Base-by-base conservation (phyloP, 2,113 vertebrate species). In the Larimichthys polyactis region DNA sequence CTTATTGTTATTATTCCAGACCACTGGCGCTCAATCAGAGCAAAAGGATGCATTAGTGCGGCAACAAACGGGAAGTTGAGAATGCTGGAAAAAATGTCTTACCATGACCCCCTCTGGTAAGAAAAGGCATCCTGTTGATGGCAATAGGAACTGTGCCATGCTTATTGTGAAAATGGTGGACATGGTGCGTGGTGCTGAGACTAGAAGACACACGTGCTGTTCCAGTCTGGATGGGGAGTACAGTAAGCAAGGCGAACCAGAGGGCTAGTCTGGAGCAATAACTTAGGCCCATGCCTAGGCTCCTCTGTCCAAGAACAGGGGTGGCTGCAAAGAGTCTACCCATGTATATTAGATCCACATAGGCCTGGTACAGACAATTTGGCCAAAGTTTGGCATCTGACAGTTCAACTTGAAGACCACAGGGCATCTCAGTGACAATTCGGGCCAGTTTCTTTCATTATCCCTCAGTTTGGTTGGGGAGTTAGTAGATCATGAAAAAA, bases 101-200 rank as follows among this genome's bases (percentile, higher is more conserved):
- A 98, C 97, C 97, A 90, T 98, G 97, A 81, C 96, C 96, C 79
- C 96, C 96, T 90, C 97, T 96, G 75, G 97, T 97, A 88, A 97
- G 96, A 92, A 98, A 97, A 89, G 97, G 97, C 95, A 97, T 97
- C 94, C 97, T 95, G 96, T 98, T 98, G 95, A 98, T 98, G 92
- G 96, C 96, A 90, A 98, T 97, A 62, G 97, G 97, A 89, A 96
- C 97, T 0, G 97, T 96, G 89, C 97, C 97, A 84, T 97, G 97
- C 91, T 97, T 97, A 93, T 96, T 98, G 94, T 98, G 97, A 94
- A 98, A 98, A 95, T 98, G 97, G 93, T 98, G 97, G 91, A 98
- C 97, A 86, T 98, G 97, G 93, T 97, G 97, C n/a, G 97, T 97
- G 86, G 97, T 98, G 82, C 97, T 98, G 91, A 98, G 96, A 90